Evolutionary conservation across 2,888 invertebrate species (phyloP).

Genomic region (Nymphalis c-album): DNA sequence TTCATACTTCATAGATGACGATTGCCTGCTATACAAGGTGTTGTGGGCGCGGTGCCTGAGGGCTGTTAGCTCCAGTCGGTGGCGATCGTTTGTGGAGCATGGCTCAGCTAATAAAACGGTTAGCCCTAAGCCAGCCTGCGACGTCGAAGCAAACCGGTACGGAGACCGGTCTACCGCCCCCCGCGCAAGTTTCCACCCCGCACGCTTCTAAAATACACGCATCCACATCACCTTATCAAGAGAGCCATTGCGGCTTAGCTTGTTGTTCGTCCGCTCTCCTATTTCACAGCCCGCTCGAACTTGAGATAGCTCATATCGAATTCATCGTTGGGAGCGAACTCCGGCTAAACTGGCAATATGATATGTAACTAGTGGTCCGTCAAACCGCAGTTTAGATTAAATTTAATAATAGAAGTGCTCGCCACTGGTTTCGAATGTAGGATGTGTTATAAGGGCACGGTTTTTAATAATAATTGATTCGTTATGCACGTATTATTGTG

Average conservation of each 20-base stretch:
- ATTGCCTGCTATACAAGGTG: conserved; percentile 44
- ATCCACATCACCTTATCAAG: conserved; percentile 74
- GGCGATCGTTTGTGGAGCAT: conserved; percentile 75
- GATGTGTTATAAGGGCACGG: conserved; percentile 37
- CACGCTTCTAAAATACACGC: conserved; percentile 72
- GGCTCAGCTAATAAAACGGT: conserved; percentile 79
- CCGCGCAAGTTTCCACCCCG: conserved; percentile 58
- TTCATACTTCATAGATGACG: conserved; percentile 31
- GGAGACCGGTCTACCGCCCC: conserved; percentile 65
- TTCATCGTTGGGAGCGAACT: conserved; percentile 60
- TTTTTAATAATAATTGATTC: conserved; percentile 31
- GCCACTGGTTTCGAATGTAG: conserved; percentile 27
- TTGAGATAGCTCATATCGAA: conserved; percentile 61
- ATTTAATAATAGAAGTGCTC: conserved; percentile 37
- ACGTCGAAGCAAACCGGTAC: conserved; percentile 76
- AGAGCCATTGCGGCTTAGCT: conserved; percentile 66
- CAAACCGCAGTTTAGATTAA: conserved; percentile 67
- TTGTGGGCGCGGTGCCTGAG: conserved; percentile 48
- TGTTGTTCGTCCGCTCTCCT: conserved; percentile 68
- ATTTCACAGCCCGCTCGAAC: conserved; percentile 62
- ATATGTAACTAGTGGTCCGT: conserved; percentile 57
- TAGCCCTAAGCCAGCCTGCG: conserved; percentile 67
- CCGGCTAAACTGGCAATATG: conserved; percentile 63
- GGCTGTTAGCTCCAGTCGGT: conserved; percentile 54
- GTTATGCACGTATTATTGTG: conserved; percentile 44